Conservation (phyloP, 2,888 invertebrate genomes). For the Cremastinae sp. region DNA sequence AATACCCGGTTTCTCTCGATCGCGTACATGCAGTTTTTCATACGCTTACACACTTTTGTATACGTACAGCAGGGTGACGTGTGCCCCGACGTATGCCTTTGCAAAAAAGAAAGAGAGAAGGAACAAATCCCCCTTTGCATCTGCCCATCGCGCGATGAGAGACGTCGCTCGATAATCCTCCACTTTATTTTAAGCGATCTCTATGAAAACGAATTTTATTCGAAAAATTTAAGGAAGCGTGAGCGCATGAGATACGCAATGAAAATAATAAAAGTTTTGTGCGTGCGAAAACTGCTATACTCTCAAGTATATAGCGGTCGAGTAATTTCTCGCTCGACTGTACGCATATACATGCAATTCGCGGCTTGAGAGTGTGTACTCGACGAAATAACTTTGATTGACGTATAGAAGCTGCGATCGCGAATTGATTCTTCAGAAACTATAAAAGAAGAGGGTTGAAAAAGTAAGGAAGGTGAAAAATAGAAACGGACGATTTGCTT, state of each 20-base stretch:
- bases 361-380: too few relatives aligned
- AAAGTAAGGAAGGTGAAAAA: too few relatives aligned
- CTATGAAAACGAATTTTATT: not conserved
- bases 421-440: too few relatives aligned
- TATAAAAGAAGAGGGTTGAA: not conserved
- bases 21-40: slow-evolving; percentile 14
- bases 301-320: too few relatives aligned
- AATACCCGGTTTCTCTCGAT: slow-evolving; percentile 38
- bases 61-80: slow-evolving; percentile 49
- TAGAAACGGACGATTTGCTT: not conserved
- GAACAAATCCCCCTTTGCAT: slow-evolving; percentile 53
- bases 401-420: too few relatives aligned
- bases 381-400: too few relatives aligned
- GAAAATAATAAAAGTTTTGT: too few relatives aligned
- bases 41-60: slow-evolving; percentile 8
- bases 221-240: too few relatives aligned
- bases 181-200: slow-evolving; percentile 33
- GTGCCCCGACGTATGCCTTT: slow-evolving; percentile 53
- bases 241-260: too few relatives aligned
- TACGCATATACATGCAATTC: too few relatives aligned
- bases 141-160: slow-evolving; percentile 52
- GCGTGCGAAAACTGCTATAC: too few relatives aligned
- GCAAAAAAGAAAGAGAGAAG: slow-evolving; percentile 39
- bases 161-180: slow-evolving; percentile 46
- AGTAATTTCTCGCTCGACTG: too few relatives aligned